These are phyloP conservation scores for Pachymerium ferrugineum DNA, from an alignment of 2,888 invertebrate genomes.

Conservation along the genomic window DNA sequence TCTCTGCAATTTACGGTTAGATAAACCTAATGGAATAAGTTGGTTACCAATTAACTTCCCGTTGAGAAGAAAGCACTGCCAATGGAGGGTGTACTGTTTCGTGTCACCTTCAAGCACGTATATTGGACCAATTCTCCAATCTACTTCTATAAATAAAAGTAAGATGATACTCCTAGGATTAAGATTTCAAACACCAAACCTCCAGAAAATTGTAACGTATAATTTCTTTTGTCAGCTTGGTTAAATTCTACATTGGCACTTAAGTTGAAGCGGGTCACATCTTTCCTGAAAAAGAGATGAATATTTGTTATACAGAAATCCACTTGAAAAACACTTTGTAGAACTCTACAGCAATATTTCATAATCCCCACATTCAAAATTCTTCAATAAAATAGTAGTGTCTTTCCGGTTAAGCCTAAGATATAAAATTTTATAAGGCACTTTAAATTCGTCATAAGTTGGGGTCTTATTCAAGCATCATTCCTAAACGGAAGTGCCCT, in stretches of 20 bases:
- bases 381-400: too few species aligned
- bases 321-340: too few species aligned
- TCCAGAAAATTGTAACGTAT: background rate
- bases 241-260: background rate
- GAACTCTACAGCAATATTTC: too few species aligned
- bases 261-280: background rate
- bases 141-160: background rate
- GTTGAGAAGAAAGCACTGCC: background rate
- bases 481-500: too few species aligned
- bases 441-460: too few species aligned
- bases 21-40: conserved; percentile 5
- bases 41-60: background rate
- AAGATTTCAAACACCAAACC: background rate
- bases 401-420: too few species aligned
- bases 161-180: too few species aligned
- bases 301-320: too few species aligned
- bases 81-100: background rate
- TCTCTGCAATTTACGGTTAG: background rate
- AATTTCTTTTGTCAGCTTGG: background rate
- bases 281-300: too few species aligned
- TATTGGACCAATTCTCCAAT: background rate
- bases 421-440: too few species aligned
- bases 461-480: too few species aligned
- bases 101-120: background rate
- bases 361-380: too few species aligned